Evolutionary conservation across 2,797 vertebrate genomes (phyloP), one percentile per base, ranked within the genome.

Genomic region (Astyanax mexicanus): DNA sequence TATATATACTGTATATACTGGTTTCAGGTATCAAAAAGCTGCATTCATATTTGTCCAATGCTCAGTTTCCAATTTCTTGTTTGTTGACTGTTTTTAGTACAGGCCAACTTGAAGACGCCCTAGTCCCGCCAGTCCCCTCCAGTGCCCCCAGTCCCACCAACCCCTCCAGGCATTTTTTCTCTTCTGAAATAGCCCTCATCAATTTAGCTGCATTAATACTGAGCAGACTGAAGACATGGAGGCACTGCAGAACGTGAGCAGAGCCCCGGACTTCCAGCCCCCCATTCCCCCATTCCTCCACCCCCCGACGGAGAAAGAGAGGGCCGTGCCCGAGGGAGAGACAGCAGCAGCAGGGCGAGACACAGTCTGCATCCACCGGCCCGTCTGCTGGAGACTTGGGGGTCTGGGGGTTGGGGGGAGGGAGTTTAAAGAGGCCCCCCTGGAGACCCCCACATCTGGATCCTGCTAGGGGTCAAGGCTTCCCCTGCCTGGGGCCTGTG

Each of bases 401-500:
- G 92, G 87, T 90, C 88, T 91, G 87, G 49, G 49, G 23, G 3
- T 0, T 10, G 51, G 51, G 21, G 51, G 82, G 21, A 51, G 82
- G 83, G 86, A 85, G 85, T 87, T 88, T 88, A 90, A 84, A 87
- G 80, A 89, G 89, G 90, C 88, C 92, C 87, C 91, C 96, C 96
- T 91, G 83, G 95, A 94, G 96, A 96, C 92, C 89, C 67, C 93
- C 95, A 99, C 97, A 99, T 98, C 97, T 98, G 97, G 97, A 98
- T 97, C 95, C 95, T 95, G 96, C 96, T 96, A 96, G 93, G 95
- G 96, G 97, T 98, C 97, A 98, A 95, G 95, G 94, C 95, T 95
- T 95, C 95, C 95, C 92, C 93, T 92, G 97, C 97, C 96, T 92
- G 94, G 92, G 96, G 97, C 97, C 95, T 95, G 92, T 89, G 92